phyloP scores from a whole-genome alignment of 2,113 vertebrate species.

The Centropus bengalensis region DNA sequence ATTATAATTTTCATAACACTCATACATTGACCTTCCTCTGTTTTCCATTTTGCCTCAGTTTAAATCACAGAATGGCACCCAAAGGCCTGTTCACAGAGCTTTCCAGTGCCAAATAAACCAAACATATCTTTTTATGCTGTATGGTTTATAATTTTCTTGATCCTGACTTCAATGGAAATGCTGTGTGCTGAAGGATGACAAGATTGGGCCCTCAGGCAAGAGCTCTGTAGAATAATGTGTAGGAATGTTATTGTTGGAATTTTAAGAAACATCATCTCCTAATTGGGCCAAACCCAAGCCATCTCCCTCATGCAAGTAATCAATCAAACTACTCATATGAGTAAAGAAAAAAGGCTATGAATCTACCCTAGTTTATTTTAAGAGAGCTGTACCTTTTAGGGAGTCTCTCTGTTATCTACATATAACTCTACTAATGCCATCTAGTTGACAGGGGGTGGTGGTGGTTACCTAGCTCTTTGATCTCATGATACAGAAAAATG shows the following conservation, averaged over 20 bases:
- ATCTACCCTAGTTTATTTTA: neutral
- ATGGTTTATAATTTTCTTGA: conserved; percentile 69
- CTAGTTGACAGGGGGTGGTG: neutral
- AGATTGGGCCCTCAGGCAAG: conserved; percentile 63
- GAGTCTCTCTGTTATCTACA: neutral
- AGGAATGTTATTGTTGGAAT: conserved; percentile 58
- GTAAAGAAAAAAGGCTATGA: neutral
- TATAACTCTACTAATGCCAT: neutral
- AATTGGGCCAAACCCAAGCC: conserved; percentile 35
- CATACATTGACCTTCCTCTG: neutral
- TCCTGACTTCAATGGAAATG: conserved; percentile 71
- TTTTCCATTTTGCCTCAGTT: neutral
- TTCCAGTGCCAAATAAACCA: conserved; percentile 58
- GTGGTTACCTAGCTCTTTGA: neutral
- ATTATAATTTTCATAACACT: neutral
- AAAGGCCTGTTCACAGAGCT: conserved; percentile 1
- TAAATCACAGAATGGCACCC: conserved; percentile 10
- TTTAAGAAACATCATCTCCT: conserved; percentile 37
- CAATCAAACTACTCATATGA: neutral
- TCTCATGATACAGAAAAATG: conserved; percentile 4
- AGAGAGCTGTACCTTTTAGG: neutral
- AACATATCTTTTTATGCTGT: conserved; percentile 57
- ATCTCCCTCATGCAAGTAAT: neutral
- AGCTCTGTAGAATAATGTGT: conserved; percentile 53
- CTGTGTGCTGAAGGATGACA: conserved; percentile 69